Base-by-base conservation (phyloP, 2,113 vertebrate genomes). In the Dicerorhinus sumatrensis region DNA sequence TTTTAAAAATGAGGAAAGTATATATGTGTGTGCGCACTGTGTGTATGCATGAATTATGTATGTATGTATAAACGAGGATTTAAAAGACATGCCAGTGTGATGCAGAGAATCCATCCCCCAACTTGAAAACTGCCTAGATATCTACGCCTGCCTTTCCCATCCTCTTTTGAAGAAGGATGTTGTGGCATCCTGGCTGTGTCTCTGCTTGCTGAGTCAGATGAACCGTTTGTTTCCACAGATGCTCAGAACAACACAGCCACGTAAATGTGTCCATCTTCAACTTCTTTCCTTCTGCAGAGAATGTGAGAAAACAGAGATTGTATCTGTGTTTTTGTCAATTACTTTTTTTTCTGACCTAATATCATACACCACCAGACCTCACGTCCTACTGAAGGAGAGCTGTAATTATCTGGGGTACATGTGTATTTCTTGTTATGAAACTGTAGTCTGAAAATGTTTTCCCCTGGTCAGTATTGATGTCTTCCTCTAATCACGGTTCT, bases 191-290 rank as follows among this genome's bases (percentile, higher is more conserved):
- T 20, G 18, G 31, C 14, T 33, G 3, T 42, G 5, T 23, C 16
- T 42, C 20, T 1, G 12, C 11, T 17, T 4, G 3, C 0, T 0
- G 23, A 75, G 8, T 48, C 21, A 18, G 25, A 13, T 8, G 60
- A 27, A 18, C 36, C 20, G 0, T 2, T 6, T 33, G 6, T 3
- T 8, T 27, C n/a, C 25, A 31, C 1, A 8, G 8, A 13, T 29
- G 21, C 23, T 11, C 29, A 20, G 13, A 51, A 12, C 1, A 36
- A 3, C 27, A 10, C 1, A 2, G 14, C 14, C 2, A 1, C 0
- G 0, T 9, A 16, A 18, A 54, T 21, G 3, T 27, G 51, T 39
- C 65, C 56, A 8, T 29, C 48, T 54, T 39, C 31, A 56, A 33
- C 29, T 21, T 81, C 33, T 86, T 76, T 56, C 16, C 25, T 72